phyloP scores from a whole-genome alignment of 2,888 invertebrate species.

The Endotricha flammealis region DNA sequence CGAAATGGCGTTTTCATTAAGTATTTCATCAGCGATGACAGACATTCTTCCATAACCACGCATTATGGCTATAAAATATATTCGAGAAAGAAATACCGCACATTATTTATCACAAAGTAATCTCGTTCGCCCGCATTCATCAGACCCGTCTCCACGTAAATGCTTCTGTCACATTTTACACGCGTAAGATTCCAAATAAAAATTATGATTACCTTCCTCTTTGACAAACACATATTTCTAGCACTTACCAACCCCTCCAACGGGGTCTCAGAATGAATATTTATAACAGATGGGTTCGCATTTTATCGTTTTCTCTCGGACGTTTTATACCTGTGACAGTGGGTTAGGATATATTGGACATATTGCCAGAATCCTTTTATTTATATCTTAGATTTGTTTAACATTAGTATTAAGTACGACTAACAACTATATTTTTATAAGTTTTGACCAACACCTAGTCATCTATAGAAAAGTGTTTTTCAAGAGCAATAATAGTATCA shows the following conservation, averaged over 20 bases:
- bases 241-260: constrained; percentile 44
- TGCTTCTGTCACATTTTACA: constrained; percentile 26
- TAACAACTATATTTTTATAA: no score
- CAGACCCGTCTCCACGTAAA: constrained; percentile 31
- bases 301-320: constrained; percentile 55
- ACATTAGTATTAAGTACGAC: no score
- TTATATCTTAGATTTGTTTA: no score
- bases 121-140: constrained; percentile 26
- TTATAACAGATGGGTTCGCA: constrained; percentile 52
- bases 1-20: no score
- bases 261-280: constrained; percentile 56
- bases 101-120: constrained; percentile 32
- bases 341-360: not conserved
- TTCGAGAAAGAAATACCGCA: constrained; percentile 19
- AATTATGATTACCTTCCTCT: constrained; percentile 63
- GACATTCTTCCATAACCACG: no score
- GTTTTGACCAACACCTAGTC: no score
- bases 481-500: no score
- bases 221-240: constrained; percentile 61
- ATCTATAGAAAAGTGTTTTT: no score
- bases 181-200: constrained; percentile 42
- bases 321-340: constrained; percentile 39
- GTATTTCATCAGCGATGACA: no score
- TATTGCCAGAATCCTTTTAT: constrained; percentile 17
- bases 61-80: no score